Evolutionary conservation across 2,888 invertebrate species (phyloP), one percentile per base, ranked within the genome.

Genomic region (Mycalesis mineus): DNA sequence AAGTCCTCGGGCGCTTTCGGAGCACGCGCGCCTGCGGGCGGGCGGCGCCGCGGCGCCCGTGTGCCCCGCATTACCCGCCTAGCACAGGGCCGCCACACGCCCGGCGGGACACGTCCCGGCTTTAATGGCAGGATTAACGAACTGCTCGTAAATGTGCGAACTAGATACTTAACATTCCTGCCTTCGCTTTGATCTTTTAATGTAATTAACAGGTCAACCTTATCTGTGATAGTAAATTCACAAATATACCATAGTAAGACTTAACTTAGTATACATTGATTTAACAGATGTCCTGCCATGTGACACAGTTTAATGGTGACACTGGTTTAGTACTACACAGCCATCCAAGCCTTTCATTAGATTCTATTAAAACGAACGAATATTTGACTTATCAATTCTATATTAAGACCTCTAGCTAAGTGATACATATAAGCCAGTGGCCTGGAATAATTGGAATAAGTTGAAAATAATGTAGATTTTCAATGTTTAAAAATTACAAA

Each of bases 1-100:
- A 69, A 73, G 75, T 80, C 80, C 82, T 88, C 88, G 88, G 86
- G 78, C 81, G 78, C 66, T 74, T 66, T 87, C 87, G 86, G 86
- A 81, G 83, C 85, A 79, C 80, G 82, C 87, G 87, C 87, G 88
- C 84, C 81, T 83, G 84, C 82, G 84, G 88, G 85, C 80, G 85
- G 82, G 80, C 80, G 68, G 68, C 69, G 59, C 61, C 69, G 79
- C 65, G 68, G 66, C 65, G 68, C 82, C 83, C 81, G 77, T 78
- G 73, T 74, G 75, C 76, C 76, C 77, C 77, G 75, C 77, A 74
- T 70, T 74, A 68, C 77, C 78, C 75, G 77, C 77, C 80, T 76
- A 74, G 77, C 73, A 73, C 3, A 44, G 52, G 52, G 13, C 15
- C 15, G 42, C 73, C 80, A 77, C 73, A 36, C 36, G 14, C 17